Base-by-base conservation (phyloP, 2,797 vertebrate species). In the Mormyrus proboscirostris region DNA sequence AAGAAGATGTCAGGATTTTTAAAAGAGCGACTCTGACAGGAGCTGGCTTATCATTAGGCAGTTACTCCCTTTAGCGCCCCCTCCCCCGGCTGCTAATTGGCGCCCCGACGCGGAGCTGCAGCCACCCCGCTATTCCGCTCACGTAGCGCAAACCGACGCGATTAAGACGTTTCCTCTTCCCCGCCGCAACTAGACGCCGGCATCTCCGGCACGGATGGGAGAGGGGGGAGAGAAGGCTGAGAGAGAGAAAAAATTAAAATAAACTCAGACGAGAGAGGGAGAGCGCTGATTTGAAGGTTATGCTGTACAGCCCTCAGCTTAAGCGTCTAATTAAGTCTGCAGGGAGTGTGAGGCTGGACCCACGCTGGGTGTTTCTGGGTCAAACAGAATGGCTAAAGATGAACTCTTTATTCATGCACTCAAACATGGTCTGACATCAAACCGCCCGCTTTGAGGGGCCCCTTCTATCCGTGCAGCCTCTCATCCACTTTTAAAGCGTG, bases 151-250 rank as follows among this genome's bases (percentile, higher is more conserved):
- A 90, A 87, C 90, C 38, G 93, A 91, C 94, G 93, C 93, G 95
- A 95, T 96, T 95, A 96, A 96, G 95, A 94, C 90, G 92, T 96
- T 95, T 94, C 95, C 95, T 93, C 94, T 88, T 62, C 94, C 93
- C 95, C 95, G 94, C 88, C 92, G 92, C 93, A 94, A 93, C 93
- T 92, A 95, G 94, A 95, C 94, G 91, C 91, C 73, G 91, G 92
- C 91, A 93, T 84, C 76, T 65, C 79, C 19, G 33, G 92, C 92
- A 89, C 10, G 76, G 90, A 55, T 47, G 59, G 41, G 19, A 82
- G 65, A 83, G 29, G 50, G 41, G 62, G 49, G 10, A 25, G 53
- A 41, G 29, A 47, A 87, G 88, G 88, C n/a, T 49, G 22, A 88
- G 76, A 51, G 87, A 19, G 44, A 41, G 22, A 49, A 88, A 86